These are phyloP conservation scores for Clavelina lepadiformis DNA, from an alignment of 23 tunicate genomes.

Conservation along the genomic window DNA sequence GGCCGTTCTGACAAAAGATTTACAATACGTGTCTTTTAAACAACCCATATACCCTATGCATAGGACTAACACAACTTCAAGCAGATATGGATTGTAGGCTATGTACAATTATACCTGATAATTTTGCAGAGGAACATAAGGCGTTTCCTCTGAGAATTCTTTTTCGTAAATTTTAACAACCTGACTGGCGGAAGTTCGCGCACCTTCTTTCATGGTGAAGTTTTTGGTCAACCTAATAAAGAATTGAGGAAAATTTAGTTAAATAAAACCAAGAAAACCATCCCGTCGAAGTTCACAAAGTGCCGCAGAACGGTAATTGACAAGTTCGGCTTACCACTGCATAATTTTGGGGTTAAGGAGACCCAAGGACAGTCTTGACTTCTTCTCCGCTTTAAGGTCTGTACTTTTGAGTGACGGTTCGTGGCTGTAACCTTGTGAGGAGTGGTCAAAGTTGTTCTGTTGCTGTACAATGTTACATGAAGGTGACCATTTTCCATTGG, in stretches of 20 bases:
- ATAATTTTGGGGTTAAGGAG: background rate
- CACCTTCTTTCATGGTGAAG: slow-evolving; percentile 31
- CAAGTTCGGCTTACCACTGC: slow-evolving; percentile 13
- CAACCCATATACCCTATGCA: too few species aligned
- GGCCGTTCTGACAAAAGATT: too few species aligned
- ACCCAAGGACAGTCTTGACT: slow-evolving; percentile 7
- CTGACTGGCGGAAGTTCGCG: slow-evolving; percentile 46
- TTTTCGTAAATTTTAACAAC: slow-evolving; percentile 41
- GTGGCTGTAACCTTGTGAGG: too few species aligned
- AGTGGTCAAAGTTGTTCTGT: too few species aligned
- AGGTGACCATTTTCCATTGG: too few species aligned
- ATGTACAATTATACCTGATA: slow-evolving; percentile 47
- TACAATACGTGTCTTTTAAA: too few species aligned
- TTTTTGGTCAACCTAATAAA: slow-evolving; percentile 41
- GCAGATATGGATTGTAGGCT: too few species aligned
- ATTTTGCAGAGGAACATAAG: slow-evolving; percentile 31
- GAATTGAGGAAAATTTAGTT: background rate
- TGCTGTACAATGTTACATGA: too few species aligned
- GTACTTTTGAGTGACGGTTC: too few species aligned
- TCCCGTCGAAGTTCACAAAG: too few species aligned
- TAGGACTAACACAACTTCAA: too few species aligned
- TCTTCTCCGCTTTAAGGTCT: too few species aligned
- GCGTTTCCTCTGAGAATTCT: slow-evolving; percentile 13
- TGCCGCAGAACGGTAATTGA: background rate
- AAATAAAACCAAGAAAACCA: background rate